A percentile compares a stretch with the other conserved stretches of the same genome.
Evolutionary conservation across 2,888 invertebrate species (phyloP).

Genomic region (Drosophila ochracea): DNA sequence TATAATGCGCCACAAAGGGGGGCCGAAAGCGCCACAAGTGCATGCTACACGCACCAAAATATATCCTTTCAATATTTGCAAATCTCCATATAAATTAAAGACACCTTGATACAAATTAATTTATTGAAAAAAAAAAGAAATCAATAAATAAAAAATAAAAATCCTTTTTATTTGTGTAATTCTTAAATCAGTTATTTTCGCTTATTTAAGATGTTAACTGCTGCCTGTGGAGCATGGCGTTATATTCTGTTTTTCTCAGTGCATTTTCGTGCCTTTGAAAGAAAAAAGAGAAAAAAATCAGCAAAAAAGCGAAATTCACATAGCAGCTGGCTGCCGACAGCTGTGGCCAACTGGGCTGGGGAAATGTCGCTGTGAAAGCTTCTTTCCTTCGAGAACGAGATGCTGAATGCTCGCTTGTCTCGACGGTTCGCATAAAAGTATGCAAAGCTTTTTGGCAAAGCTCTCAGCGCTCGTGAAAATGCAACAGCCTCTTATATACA

Average conservation of each 20-base stretch:
- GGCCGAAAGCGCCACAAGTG: slow-evolving; percentile 59
- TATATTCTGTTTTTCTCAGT: neutral
- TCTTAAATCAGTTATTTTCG: neutral
- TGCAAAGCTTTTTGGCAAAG: slow-evolving; percentile 57
- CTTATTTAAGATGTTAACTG: neutral
- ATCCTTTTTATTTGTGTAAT: neutral
- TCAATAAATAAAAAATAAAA: no score
- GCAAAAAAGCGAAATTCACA: slow-evolving; percentile 14
- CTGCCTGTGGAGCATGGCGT: neutral
- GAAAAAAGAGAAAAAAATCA: neutral
- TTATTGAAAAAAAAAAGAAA: neutral
- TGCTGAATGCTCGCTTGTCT: slow-evolving; percentile 28
- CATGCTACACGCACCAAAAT: slow-evolving; percentile 37
- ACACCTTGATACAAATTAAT: neutral
- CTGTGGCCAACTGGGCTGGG: slow-evolving; percentile 41
- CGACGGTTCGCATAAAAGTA: slow-evolving; percentile 27
- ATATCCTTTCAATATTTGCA: neutral
- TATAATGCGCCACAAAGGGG: neutral
- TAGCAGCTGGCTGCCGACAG: slow-evolving; percentile 36
- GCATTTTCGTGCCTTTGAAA: neutral
- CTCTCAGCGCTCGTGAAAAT: slow-evolving; percentile 43
- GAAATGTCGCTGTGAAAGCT: slow-evolving; percentile 40
- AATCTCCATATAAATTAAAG: neutral
- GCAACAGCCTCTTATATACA: slow-evolving; percentile 55
- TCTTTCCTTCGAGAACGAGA: slow-evolving; percentile 3